Conservation (phyloP, 2,888 invertebrate genomes). For the Tribolium freemani region DNA sequence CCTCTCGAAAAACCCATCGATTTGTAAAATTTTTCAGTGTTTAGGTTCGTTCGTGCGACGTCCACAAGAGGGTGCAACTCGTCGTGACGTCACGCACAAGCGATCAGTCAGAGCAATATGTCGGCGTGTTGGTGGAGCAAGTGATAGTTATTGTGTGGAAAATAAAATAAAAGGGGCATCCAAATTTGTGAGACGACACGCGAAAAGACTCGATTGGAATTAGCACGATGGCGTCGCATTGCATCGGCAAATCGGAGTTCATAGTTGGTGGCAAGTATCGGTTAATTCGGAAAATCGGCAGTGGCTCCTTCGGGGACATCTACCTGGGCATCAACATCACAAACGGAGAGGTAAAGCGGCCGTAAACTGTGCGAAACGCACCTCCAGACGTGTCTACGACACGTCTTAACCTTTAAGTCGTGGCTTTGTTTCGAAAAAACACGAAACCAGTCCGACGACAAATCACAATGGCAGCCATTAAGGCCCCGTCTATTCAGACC, state of each 20-base stretch:
- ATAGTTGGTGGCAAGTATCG: slow-evolving; percentile 94
- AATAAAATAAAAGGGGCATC: slow-evolving; percentile 65
- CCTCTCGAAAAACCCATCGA: neutral
- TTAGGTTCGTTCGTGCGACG: neutral
- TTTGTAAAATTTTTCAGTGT: neutral
- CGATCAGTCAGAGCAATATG: slow-evolving; percentile 70
- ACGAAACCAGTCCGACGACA: slow-evolving; percentile 25
- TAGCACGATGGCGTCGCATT: slow-evolving; percentile 65
- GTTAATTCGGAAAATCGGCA: slow-evolving; percentile 96
- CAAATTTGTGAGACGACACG: slow-evolving; percentile 63
- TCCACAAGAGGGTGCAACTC: slow-evolving; percentile 31
- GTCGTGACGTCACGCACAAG: slow-evolving; percentile 61
- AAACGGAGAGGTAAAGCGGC: slow-evolving; percentile 84
- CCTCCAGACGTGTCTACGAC: neutral
- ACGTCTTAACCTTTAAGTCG: slow-evolving; percentile 20
- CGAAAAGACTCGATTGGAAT: slow-evolving; percentile 62
- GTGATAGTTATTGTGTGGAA: slow-evolving; percentile 68
- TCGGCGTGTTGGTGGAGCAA: slow-evolving; percentile 72
- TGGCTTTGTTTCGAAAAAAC: slow-evolving; percentile 26
- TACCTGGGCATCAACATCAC: slow-evolving; percentile 93
- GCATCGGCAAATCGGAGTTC: slow-evolving; percentile 76
- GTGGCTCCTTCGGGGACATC: slow-evolving; percentile 99
- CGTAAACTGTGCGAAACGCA: neutral
- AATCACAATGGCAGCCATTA: slow-evolving; percentile 58
- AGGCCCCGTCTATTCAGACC: neutral